Evolutionary conservation across 2,888 invertebrate genomes (phyloP), one percentile per base, ranked within the genome.

Genomic region (Himalopsyche kuldschensis): DNA sequence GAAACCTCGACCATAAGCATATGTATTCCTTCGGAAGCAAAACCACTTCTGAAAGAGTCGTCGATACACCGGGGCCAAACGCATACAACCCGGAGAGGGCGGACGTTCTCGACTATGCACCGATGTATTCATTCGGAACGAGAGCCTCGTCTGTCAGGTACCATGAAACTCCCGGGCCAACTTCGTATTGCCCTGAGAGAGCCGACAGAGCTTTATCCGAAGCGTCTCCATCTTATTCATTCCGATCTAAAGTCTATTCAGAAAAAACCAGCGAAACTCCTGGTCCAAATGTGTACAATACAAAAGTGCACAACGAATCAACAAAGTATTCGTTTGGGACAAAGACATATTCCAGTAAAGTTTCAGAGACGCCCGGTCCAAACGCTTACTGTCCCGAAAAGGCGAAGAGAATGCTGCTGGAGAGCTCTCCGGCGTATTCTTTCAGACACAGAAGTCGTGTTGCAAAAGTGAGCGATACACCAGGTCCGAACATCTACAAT

Each of bases 181-280:
- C 94, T 87, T 90, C 90, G 55, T 94, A 94, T 87, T 92, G 92
- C 85, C 92, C 92, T 8, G 93, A 94, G 87, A 93, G 93, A 87
- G 92, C 91, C 79, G 94, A 94, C 87, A 90, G 91, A 87, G 88
- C 92, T 47, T 87, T 93, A 84, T 90, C 92, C 69, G 94, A 92
- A 88, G 93, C 92, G 88, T 93, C 94, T 32, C 95, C 96, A 55
- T 91, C 94, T 83, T 96, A 93, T 88, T 94, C 95, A 11, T 95
- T 96, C 88, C 94, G 96, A 84, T 91, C 93, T 63, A 95, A 94
- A 90, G 93, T 94, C 86, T 91, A 93, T 47, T 90, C 92, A 79
- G 93, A 94, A 86, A 94, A 92, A 88, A 90, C 93, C 87, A 94
- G 93, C 88, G 92, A 93, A 87, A 94, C 94, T 69, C 95, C 95